Conservation (phyloP, 2,888 invertebrate genomes). For the Trissolcus brochymenae region DNA sequence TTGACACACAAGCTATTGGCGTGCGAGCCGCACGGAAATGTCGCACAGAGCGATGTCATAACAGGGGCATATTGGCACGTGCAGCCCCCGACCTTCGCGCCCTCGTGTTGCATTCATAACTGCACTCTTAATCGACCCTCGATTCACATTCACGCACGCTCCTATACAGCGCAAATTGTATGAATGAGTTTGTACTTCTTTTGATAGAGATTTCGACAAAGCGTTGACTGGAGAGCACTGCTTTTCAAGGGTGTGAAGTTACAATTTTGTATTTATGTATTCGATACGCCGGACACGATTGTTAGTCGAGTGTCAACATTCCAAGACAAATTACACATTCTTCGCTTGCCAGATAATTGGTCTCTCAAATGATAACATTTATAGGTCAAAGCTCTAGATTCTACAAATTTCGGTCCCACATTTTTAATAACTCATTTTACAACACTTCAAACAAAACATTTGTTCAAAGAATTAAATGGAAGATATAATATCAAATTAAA, state of each 20-base stretch:
- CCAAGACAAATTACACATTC: background rate
- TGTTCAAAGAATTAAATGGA: too few relatives aligned
- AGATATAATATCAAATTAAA: too few relatives aligned
- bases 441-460: too few relatives aligned
- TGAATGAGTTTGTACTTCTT: slow-evolving; percentile 42
- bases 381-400: too few relatives aligned
- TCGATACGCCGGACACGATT: slow-evolving; percentile 2
- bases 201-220: slow-evolving; percentile 39
- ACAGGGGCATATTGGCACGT: slow-evolving; percentile 71
- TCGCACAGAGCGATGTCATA: slow-evolving; percentile 72
- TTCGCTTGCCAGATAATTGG: too few relatives aligned
- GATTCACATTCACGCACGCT: slow-evolving; percentile 20
- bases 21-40: slow-evolving; percentile 65
- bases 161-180: slow-evolving; percentile 13
- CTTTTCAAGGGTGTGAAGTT: slow-evolving; percentile 44
- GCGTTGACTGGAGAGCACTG: slow-evolving; percentile 25
- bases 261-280: slow-evolving; percentile 21
- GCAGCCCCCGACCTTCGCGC: slow-evolving; percentile 68
- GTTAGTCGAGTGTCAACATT: slow-evolving; percentile 10
- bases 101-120: slow-evolving; percentile 66
- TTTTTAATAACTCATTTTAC: too few relatives aligned
- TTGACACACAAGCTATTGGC: slow-evolving; percentile 60
- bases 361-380: too few relatives aligned
- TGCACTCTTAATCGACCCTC: slow-evolving; percentile 57
- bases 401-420: too few relatives aligned